Conservation (phyloP, 2,888 invertebrate species). For the Anthophora plumipes region DNA sequence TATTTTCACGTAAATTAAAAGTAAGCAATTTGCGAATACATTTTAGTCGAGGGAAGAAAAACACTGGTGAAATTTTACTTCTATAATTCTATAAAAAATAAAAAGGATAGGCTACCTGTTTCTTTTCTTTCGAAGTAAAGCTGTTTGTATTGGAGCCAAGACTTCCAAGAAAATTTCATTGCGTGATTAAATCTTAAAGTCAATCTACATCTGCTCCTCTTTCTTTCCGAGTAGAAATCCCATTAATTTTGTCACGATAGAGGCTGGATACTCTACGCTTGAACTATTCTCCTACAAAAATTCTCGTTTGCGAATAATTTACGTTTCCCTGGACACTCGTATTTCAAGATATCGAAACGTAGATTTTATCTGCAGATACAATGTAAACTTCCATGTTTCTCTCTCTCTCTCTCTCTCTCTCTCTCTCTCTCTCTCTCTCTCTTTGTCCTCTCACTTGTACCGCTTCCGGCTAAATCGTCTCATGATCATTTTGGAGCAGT, state of each 20-base stretch:
- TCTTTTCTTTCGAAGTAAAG: background rate
- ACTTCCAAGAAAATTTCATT: background rate
- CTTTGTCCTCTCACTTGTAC: conserved; percentile 6
- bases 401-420: conserved; percentile 22
- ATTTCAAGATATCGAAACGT: conserved; percentile 49
- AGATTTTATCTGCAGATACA: conserved; percentile 41
- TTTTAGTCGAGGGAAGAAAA: too few species aligned
- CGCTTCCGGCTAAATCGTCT: conserved; percentile 47
- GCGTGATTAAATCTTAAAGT: background rate
- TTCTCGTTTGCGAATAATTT: conserved; percentile 36
- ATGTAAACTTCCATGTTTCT: conserved; percentile 38
- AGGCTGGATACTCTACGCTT: conserved; percentile 5
- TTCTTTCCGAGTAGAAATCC: conserved; percentile 2
- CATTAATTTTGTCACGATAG: conserved; percentile 35
- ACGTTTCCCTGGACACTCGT: conserved; percentile 31
- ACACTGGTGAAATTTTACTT: background rate
- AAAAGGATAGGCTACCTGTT: too few species aligned
- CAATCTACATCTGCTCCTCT: conserved; percentile 8
- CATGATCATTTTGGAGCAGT: conserved; percentile 50
- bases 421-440: conserved; percentile 20
- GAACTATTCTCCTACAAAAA: conserved; percentile 26
- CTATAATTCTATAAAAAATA: background rate
- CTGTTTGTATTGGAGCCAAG: background rate
- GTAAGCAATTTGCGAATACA: background rate
- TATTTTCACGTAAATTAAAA: background rate